These are phyloP conservation scores for Notodonta dromedarius DNA, from an alignment of 2,888 invertebrate genomes.

Conservation along the genomic window DNA sequence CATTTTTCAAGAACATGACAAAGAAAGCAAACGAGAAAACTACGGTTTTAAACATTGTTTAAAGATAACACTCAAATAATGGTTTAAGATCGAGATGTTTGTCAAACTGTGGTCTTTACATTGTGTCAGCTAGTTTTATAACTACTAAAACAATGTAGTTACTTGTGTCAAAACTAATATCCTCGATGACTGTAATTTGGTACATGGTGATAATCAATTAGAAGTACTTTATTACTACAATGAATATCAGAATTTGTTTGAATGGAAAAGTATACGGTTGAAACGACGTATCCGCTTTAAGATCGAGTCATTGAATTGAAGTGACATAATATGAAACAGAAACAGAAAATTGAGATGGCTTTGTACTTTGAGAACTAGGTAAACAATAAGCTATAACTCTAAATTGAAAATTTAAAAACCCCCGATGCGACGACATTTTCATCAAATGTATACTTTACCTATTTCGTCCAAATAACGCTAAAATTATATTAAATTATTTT, in stretches of 20 bases:
- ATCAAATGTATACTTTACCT: too few species aligned
- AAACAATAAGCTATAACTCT: too few species aligned
- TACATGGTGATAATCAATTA: conserved; percentile 1
- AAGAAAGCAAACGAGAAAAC: neutral
- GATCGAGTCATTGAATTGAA: too few species aligned
- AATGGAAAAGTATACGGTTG: neutral
- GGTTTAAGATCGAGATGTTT: neutral
- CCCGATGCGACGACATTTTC: too few species aligned
- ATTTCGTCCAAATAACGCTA: too few species aligned
- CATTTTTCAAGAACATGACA: neutral
- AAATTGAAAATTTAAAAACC: too few species aligned
- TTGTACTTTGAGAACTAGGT: too few species aligned
- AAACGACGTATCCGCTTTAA: neutral
- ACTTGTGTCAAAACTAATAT: neutral
- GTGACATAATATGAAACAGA: too few species aligned
- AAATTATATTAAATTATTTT: too few species aligned
- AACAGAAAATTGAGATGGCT: too few species aligned
- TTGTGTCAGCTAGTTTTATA: neutral
- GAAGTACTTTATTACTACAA: neutral
- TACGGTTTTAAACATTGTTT: conserved; percentile 1
- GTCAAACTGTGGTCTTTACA: neutral
- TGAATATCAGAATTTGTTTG: neutral
- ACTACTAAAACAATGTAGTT: neutral
- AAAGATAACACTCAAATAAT: neutral
- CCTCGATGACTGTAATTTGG: neutral